These are phyloP conservation scores for Littorina saxatilis DNA, from an alignment of 1,140 invertebrate species.

Conservation along the genomic window DNA sequence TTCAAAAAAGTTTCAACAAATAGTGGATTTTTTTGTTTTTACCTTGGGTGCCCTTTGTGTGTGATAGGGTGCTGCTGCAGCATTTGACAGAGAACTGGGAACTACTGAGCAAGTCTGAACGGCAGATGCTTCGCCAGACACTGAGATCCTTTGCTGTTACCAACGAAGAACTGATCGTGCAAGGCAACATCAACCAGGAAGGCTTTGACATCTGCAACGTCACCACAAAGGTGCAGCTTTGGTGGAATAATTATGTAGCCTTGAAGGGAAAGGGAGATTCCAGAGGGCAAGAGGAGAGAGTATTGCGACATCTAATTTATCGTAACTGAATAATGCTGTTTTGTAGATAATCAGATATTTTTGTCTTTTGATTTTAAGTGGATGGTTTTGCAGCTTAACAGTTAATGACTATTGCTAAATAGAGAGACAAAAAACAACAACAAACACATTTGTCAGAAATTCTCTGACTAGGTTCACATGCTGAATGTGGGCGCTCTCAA, in stretches of 20 bases:
- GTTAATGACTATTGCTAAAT: too few relatives aligned
- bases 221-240: conserved; percentile 57
- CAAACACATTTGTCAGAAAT: too few relatives aligned
- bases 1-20: too few relatives aligned
- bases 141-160: conserved; percentile 71
- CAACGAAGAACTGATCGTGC: conserved; percentile 68
- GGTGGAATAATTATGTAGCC: neutral
- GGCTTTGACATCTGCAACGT: conserved; percentile 52
- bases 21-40: too few relatives aligned
- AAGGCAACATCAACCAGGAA: conserved; percentile 48
- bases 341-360: too few relatives aligned
- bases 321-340: too few relatives aligned
- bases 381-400: too few relatives aligned
- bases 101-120: conserved; percentile 53
- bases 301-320: neutral
- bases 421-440: too few relatives aligned
- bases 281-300: neutral
- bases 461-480: too few relatives aligned
- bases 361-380: too few relatives aligned
- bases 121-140: conserved; percentile 66
- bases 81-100: conserved; percentile 70
- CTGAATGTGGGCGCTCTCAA: too few relatives aligned
- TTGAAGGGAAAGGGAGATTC: neutral
- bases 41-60: neutral
- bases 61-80: conserved; percentile 64